Conservation (phyloP, 2,797 vertebrate species). For the Scomberomorus guttatus region DNA sequence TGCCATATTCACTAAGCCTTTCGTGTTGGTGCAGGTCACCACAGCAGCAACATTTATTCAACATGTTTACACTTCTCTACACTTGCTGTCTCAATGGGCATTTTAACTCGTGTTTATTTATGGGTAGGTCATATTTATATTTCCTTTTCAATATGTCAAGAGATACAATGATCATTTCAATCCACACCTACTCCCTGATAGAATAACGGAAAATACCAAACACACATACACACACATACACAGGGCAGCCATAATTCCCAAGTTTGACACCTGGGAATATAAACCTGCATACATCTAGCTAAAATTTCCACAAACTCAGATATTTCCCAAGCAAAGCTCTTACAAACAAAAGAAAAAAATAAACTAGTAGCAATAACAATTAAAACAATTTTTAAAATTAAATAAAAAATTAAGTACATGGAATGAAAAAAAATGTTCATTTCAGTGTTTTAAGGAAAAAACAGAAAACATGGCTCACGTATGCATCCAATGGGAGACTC, state of each 20-base stretch:
- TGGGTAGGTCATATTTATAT: background rate
- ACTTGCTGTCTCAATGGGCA: background rate
- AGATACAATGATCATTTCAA: background rate
- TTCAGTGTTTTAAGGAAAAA: background rate
- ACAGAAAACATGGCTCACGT: conserved; percentile 82
- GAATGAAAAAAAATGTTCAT: background rate
- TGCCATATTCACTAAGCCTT: conserved; percentile 3
- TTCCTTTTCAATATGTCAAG: background rate
- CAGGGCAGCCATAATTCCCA: background rate
- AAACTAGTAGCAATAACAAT: background rate
- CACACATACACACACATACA: background rate
- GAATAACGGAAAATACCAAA: too few species aligned
- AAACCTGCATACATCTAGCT: background rate
- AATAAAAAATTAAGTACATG: background rate
- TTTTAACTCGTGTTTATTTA: background rate
- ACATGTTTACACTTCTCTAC: background rate
- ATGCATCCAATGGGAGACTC: conserved; percentile 88
- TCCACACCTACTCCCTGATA: background rate
- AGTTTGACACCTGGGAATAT: background rate
- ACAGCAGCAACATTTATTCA: conserved; percentile 4
- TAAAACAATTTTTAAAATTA: background rate
- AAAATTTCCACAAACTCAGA: background rate
- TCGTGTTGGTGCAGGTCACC: background rate
- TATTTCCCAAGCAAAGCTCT: background rate
- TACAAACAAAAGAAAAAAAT: background rate